Percentiles rank a stretch among this genome's conserved stretches.
These are phyloP conservation scores for Asteroscopus sphinx DNA, from an alignment of 2,888 invertebrate genomes.

Conservation along the genomic window DNA sequence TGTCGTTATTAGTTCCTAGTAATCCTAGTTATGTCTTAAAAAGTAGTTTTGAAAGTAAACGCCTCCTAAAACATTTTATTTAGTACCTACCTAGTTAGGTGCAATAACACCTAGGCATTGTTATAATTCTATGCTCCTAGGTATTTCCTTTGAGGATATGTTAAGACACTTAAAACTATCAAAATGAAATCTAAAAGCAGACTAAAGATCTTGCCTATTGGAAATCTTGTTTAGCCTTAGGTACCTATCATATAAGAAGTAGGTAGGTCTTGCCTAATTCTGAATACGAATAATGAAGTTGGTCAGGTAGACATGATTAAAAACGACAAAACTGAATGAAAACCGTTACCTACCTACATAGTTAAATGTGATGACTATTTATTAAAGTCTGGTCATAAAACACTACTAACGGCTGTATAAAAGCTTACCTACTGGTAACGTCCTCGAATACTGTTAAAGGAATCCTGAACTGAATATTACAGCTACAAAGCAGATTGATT, in stretches of 20 bases:
- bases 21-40: background rate
- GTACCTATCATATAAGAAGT: too few species aligned
- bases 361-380: background rate
- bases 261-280: background rate
- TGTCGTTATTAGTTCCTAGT: background rate
- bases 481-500: conserved; percentile 6
- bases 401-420: conserved; percentile 23
- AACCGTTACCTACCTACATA: too few species aligned
- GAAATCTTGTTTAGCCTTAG: background rate
- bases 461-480: conserved; percentile 44
- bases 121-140: too few species aligned
- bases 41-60: background rate
- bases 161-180: too few species aligned
- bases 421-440: conserved; percentile 1
- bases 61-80: background rate
- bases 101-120: too few species aligned
- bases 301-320: too few species aligned
- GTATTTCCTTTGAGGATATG: too few species aligned
- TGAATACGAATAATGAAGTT: background rate
- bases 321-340: too few species aligned
- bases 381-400: conserved; percentile 32
- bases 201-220: too few species aligned
- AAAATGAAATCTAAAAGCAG: too few species aligned
- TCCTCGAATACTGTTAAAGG: conserved; percentile 32
- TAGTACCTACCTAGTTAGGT: too few species aligned